These are phyloP conservation scores for Cephus rjabovi DNA, from an alignment of 2,888 invertebrate genomes.

Conservation along the genomic window DNA sequence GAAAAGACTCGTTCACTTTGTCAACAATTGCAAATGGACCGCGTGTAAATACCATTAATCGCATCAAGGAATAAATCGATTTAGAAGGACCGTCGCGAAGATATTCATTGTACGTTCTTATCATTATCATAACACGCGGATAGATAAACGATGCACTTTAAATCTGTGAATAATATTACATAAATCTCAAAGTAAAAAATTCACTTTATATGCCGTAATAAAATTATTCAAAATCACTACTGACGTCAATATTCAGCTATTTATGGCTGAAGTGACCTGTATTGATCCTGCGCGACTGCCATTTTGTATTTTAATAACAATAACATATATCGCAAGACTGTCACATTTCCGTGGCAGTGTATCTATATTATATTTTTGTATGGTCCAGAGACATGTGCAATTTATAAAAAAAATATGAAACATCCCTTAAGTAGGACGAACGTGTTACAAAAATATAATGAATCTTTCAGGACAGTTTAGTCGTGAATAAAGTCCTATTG, in stretches of 20 bases:
- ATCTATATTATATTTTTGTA: neutral
- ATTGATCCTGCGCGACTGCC: neutral
- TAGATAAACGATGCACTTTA: neutral
- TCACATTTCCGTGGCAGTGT: neutral
- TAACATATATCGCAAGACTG: neutral
- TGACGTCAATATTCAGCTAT: neutral
- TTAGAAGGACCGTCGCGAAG: neutral
- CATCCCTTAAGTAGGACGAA: conserved; percentile 13
- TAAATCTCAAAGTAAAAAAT: neutral
- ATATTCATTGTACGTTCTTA: neutral
- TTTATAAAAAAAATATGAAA: neutral
- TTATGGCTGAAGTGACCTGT: neutral
- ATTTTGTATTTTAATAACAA: neutral
- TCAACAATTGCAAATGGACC: conserved; percentile 57
- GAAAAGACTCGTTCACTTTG: conserved; percentile 44
- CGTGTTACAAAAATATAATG: conserved; percentile 63
- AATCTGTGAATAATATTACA: neutral
- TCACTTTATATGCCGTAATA: neutral
- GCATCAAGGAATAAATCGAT: conserved; percentile 2
- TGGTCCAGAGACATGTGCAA: neutral
- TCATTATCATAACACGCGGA: neutral
- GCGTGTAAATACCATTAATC: conserved; percentile 42
- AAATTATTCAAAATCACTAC: neutral
- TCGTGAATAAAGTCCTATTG: conserved; percentile 45
- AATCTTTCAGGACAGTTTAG: conserved; percentile 57